A percentile compares a stretch with the other conserved stretches of the same genome.
Evolutionary conservation across 2,797 vertebrate genomes (phyloP).

Genomic region (Natrix natrix): DNA sequence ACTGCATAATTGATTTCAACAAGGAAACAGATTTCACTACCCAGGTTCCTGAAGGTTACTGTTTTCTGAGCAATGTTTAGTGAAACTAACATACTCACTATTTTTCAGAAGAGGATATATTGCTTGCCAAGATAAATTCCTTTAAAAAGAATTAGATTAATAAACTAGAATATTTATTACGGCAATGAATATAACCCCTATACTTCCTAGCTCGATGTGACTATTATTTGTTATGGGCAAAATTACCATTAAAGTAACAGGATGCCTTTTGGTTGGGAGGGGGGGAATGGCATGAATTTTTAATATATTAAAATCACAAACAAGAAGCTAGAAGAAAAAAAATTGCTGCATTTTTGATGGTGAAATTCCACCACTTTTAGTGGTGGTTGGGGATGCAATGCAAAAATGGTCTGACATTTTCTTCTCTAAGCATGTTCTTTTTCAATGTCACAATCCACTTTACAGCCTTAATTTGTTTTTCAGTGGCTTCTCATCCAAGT

Average conservation of each 20-base stretch:
- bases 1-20: neutral
- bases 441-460: neutral
- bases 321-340: neutral
- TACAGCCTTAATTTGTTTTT: neutral
- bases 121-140: neutral
- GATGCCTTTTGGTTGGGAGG: neutral
- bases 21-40: neutral
- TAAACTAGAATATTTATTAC: neutral
- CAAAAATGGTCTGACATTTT: neutral
- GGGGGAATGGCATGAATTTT: neutral
- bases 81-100: neutral
- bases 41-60: neutral
- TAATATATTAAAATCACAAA: neutral
- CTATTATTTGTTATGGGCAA: neutral
- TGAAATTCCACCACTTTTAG: neutral
- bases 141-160: neutral
- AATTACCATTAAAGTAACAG: neutral
- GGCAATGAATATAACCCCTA: neutral
- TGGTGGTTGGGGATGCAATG: neutral
- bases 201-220: neutral
- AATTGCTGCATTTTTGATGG: neutral
- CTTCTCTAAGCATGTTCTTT: neutral
- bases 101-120: neutral
- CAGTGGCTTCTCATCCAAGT: neutral
- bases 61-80: neutral